Evolutionary conservation across 2,113 vertebrate species (phyloP), one percentile per base, ranked within the genome.

Genomic region (Pelusios castaneus): DNA sequence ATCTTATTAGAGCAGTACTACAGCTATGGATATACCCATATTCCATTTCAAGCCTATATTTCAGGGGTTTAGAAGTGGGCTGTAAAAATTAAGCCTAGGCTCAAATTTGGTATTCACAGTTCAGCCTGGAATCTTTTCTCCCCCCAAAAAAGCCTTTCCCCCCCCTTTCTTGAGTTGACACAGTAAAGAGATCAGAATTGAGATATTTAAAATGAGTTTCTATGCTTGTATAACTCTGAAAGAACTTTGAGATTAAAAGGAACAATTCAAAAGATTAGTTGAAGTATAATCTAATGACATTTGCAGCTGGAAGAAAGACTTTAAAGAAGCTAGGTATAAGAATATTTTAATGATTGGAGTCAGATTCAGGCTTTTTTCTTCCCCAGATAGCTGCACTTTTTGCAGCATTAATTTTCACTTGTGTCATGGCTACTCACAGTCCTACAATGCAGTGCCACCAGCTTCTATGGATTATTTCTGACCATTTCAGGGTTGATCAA

Each of bases 31-130:
- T 94, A 82, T 95, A 84, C 88, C 95, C 93, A 67, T 94, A 93
- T 97, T 94, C 91, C 84, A 92, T 92, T 93, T 89, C 76, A 94
- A 95, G 90, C 63, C 87, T 91, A n/a, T 94, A 89, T 92, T 95
- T 94, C 87, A 92, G 87, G 87, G 82, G 76, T 92, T 93, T 88
- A 90, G 92, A 94, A 88, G 92, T 84, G 83, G 38, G 11, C n/a
- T 91, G 38, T 85, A 94, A 91, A 95, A 93, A 89, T 93, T 93
- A 93, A 93, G 54, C 51, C 41, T 87, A 43, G 10, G 29, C 52
- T 96, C 34, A 89, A 91, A 91, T 93, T 82, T 88, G 38, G 8
- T 77, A 51, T 92, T 94, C 92, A 84, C 6, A 55, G 19, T 83
- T 93, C 67, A 52, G 34, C 82, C 19, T 24, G 21, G 49, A 11